Percentiles rank a stretch among this genome's conserved stretches.
phyloP scores from a whole-genome alignment of 2,113 vertebrate genomes.

The Rhizomys pruinosus region DNA sequence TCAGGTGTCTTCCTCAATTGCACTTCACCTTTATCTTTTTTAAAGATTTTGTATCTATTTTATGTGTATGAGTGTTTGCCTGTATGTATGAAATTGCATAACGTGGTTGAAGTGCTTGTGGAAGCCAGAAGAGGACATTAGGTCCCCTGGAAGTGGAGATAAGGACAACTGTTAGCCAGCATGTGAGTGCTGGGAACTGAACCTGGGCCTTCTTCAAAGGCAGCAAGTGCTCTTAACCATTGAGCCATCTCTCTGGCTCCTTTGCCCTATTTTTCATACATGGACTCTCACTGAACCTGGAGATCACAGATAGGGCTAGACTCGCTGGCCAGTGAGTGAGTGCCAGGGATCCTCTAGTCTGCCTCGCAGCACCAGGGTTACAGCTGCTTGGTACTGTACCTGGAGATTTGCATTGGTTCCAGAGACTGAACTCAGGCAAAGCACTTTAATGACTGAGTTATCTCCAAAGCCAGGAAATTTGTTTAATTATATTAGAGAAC shows the following conservation, averaged over 20 bases:
- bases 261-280: background rate
- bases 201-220: too few relatives aligned
- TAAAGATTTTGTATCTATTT: too few relatives aligned
- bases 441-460: background rate
- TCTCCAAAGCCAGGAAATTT: background rate
- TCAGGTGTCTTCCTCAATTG: background rate
- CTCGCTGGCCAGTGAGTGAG: background rate
- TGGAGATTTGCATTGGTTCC: background rate
- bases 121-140: too few relatives aligned
- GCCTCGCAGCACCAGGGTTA: background rate
- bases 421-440: too few relatives aligned
- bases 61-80: too few relatives aligned
- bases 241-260: too few relatives aligned
- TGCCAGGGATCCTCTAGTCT: background rate
- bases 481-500: background rate
- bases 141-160: too few relatives aligned
- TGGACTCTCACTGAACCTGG: background rate
- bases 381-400: background rate
- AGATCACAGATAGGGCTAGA: background rate
- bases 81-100: too few relatives aligned
- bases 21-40: background rate
- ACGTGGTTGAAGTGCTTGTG: too few relatives aligned
- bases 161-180: too few relatives aligned
- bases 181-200: too few relatives aligned
- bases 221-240: too few relatives aligned